Percentiles rank a stretch among this genome's conserved stretches.
Evolutionary conservation across 2,113 vertebrate species (phyloP).

Genomic region (Atherinomorus stipes): DNA sequence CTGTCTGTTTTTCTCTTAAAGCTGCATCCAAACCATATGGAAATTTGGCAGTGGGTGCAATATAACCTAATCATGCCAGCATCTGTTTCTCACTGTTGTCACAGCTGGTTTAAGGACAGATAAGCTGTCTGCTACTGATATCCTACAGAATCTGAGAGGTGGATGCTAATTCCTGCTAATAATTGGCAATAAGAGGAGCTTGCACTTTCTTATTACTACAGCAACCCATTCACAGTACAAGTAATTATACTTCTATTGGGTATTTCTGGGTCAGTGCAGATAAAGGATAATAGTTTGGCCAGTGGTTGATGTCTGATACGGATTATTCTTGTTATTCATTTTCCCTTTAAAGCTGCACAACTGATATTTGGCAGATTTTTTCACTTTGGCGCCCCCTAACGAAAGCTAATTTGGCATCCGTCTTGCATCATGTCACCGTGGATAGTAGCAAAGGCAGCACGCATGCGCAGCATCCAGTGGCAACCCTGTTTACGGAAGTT

Average conservation of each 20-base stretch:
- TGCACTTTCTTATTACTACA: neutral
- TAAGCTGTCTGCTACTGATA: neutral
- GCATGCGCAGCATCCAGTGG: too few relatives aligned
- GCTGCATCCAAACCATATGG: neutral
- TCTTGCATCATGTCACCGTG: too few relatives aligned
- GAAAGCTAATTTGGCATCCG: too few relatives aligned
- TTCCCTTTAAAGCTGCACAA: too few relatives aligned
- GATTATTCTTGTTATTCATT: too few relatives aligned
- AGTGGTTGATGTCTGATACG: too few relatives aligned
- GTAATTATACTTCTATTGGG: neutral
- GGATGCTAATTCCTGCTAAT: neutral
- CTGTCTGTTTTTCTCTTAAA: constrained; percentile 1
- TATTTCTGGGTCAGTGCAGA: too few relatives aligned
- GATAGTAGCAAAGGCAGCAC: too few relatives aligned
- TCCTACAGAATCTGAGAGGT: constrained; percentile 12
- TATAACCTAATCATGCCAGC: neutral
- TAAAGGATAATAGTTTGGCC: too few relatives aligned
- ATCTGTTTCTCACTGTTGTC: neutral
- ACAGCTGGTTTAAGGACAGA: neutral
- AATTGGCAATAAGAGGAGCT: neutral
- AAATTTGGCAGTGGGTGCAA: constrained; percentile 4
- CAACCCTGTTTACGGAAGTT: too few relatives aligned
- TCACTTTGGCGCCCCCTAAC: too few relatives aligned
- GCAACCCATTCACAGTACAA: neutral
- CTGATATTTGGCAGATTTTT: too few relatives aligned